These are phyloP conservation scores for Amphipyra berbera DNA, from an alignment of 2,888 invertebrate species.

Conservation along the genomic window DNA sequence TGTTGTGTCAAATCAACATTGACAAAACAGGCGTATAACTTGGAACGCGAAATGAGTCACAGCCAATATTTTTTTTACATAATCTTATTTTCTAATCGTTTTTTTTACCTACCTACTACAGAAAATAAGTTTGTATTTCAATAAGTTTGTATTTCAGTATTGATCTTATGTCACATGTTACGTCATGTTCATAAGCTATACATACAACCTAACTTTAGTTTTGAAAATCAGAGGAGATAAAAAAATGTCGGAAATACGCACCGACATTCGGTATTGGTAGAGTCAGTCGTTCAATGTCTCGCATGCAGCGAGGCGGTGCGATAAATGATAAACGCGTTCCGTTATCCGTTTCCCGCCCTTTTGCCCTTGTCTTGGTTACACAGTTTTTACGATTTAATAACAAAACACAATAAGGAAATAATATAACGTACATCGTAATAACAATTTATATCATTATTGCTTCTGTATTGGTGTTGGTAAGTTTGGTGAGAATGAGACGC, in stretches of 20 bases:
- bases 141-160: too few species aligned
- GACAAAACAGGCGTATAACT: slow-evolving; percentile 3
- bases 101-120: too few species aligned
- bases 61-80: too few species aligned
- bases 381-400: slow-evolving; percentile 31
- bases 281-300: slow-evolving; percentile 31
- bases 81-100: too few species aligned
- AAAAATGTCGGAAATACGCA: slow-evolving; percentile 3
- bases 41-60: not conserved
- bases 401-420: slow-evolving; percentile 48
- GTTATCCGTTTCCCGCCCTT: slow-evolving; percentile 46
- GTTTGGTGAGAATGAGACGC: slow-evolving; percentile 9
- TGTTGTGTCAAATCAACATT: slow-evolving; percentile 41
- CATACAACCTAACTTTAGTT: not conserved
- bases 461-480: slow-evolving; percentile 3
- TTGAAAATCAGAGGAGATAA: not conserved
- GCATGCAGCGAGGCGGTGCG: slow-evolving; percentile 14
- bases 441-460: slow-evolving; percentile 23
- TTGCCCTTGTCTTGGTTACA: slow-evolving; percentile 40
- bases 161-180: too few species aligned
- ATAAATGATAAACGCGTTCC: slow-evolving; percentile 38
- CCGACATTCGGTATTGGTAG: slow-evolving; percentile 12
- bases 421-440: slow-evolving; percentile 27
- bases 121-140: too few species aligned
- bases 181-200: not conserved